Conservation (phyloP, 92 coral and sea anemone species). For the Epizoanthus fatuus region DNA sequence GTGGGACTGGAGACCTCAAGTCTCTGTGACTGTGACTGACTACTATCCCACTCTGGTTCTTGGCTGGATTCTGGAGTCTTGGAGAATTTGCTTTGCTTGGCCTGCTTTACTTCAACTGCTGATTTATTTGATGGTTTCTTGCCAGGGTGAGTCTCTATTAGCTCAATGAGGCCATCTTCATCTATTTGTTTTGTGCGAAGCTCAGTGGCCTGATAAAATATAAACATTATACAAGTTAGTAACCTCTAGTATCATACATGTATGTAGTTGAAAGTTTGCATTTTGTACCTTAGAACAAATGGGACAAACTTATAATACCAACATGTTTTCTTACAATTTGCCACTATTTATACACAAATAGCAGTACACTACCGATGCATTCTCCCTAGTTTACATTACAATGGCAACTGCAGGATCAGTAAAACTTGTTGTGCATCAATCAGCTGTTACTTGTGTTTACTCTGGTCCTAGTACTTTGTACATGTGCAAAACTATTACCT, state of each 20-base stretch:
- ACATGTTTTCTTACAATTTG: too few relatives aligned
- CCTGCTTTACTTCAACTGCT: slow-evolving; percentile 38
- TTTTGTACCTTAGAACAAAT: too few relatives aligned
- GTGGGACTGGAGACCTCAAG: not conserved
- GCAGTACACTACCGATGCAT: too few relatives aligned
- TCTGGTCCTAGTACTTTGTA: not conserved
- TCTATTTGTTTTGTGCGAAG: slow-evolving; percentile 82
- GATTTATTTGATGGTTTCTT: slow-evolving; percentile 68
- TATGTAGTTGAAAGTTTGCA: not conserved
- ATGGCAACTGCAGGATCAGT: not conserved
- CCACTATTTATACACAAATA: too few relatives aligned
- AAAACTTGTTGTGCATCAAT: too few relatives aligned
- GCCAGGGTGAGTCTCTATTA: slow-evolving; percentile 79
- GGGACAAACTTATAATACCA: too few relatives aligned
- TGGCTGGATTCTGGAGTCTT: slow-evolving; percentile 25
- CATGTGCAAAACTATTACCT: slow-evolving; percentile 57
- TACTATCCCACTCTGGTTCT: not conserved
- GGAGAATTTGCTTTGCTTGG: slow-evolving; percentile 29
- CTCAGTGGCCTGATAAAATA: slow-evolving; percentile 73
- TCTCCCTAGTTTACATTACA: too few relatives aligned
- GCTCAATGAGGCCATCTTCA: slow-evolving; percentile 89
- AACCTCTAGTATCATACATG: not conserved
- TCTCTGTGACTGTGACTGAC: slow-evolving; percentile 23
- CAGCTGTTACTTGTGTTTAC: too few relatives aligned
- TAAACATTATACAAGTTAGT: not conserved